Evolutionary conservation across 2,113 vertebrate genomes (phyloP).

Genomic region (Petrocephalus microphthalmus): DNA sequence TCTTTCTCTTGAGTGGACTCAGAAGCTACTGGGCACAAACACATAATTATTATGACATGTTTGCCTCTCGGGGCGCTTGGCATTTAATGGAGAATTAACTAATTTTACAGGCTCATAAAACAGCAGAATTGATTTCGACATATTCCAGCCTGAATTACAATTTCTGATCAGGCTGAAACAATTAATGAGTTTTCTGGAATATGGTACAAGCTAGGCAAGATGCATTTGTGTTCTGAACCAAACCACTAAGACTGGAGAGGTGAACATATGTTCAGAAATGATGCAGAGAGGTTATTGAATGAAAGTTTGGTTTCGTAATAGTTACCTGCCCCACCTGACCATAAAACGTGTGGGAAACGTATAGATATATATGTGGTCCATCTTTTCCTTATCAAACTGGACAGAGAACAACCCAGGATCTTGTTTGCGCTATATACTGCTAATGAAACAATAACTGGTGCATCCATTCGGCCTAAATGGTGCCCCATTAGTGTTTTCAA

Average conservation of each 20-base stretch:
- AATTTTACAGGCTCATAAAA: slow-evolving; percentile 1
- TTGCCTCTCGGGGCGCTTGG: background rate
- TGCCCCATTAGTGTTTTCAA: background rate
- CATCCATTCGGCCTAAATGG: background rate
- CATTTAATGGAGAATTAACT: slow-evolving; percentile 10
- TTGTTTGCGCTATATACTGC: background rate
- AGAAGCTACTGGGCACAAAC: background rate
- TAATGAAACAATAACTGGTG: background rate
- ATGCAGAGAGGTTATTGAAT: background rate
- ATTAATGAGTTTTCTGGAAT: background rate
- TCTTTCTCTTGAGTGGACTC: slow-evolving; percentile 4
- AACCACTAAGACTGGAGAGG: background rate
- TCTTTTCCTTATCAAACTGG: background rate
- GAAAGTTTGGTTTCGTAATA: background rate
- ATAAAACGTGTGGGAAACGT: background rate
- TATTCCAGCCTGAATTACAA: background rate
- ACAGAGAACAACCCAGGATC: background rate
- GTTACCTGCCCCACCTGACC: background rate
- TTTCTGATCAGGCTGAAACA: slow-evolving; percentile 5
- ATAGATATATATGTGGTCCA: background rate
- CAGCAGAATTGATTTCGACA: background rate
- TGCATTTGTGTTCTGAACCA: background rate
- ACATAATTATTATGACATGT: background rate
- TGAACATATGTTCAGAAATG: background rate
- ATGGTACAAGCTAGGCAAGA: background rate